Evolutionary conservation across 2,888 invertebrate genomes (phyloP), one percentile per base, ranked within the genome.

Genomic region (Ischnura elegans): DNA sequence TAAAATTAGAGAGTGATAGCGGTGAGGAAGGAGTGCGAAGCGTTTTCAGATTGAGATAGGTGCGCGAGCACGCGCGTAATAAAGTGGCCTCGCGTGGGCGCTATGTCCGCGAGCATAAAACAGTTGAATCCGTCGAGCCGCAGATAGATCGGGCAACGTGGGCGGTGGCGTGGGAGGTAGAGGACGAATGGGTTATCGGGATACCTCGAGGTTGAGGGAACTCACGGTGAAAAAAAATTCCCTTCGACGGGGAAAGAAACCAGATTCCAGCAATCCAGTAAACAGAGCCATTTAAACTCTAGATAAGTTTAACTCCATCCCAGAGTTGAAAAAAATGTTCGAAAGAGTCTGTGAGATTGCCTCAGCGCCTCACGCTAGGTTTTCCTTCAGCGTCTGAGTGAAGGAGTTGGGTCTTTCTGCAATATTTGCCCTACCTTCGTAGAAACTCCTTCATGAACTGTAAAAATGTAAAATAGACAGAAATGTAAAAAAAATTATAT

Each of bases 41-140:
- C 76, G 10, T 61, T 36, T 61, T 36, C 13, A 76, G 76, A 76
- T 76, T 29, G 10, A 76, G 76, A 76, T 76, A 76, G 61, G 25
- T 36, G 76, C n/a, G 76, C 76, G 76, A 29, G 76, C 76, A 36
- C 76, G 36, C 36, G 76, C 76, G 76, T 76, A 86, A 43, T n/a
- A 86, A 86, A 46, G 86, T n/a, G 43, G 86, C 45, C 86, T 46
- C 86, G 46, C 86, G 86, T 86, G 86, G 86, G 86, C 25, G 86
- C 16, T 25, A 46, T 43, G 43, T 43, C 43, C 86, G 86, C 86
- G 86, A 86, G 46, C 86, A 43, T 86, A 86, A 51, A 45, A 86
- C 86, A 86, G 45, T n/a, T 46, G 86, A 45, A 86, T 86, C 45
- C 3, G 45, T 45, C 86, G 25, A n/a, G 5, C 2, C 43, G 76